phyloP scores from a whole-genome alignment of 2,113 vertebrate species.

The Cathartes aura region DNA sequence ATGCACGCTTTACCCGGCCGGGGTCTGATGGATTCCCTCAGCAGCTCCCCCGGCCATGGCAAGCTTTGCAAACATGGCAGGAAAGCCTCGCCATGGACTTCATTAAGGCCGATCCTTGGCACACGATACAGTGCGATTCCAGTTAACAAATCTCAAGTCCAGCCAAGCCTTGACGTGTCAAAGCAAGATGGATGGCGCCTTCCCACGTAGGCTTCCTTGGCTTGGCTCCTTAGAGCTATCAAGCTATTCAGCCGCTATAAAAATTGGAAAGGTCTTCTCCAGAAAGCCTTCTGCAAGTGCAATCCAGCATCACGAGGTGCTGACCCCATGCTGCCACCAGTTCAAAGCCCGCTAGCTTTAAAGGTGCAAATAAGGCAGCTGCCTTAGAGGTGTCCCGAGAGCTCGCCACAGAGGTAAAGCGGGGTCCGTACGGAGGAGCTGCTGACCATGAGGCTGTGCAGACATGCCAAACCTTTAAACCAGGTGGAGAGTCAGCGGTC shows the following conservation, averaged over 20 bases:
- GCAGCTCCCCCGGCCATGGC: not conserved
- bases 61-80: not conserved
- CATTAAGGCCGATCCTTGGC: not conserved
- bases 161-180: not conserved
- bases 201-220: not conserved
- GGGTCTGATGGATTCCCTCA: not conserved
- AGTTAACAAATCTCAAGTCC: not conserved
- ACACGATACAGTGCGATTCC: fast-evolving
- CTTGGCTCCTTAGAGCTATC: not conserved
- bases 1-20: not conserved
- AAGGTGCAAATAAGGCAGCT: not conserved
- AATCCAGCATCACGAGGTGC: not conserved
- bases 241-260: not conserved
- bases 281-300: not conserved
- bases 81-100: not conserved
- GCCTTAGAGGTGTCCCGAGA: fast-evolving
- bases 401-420: too few species aligned
- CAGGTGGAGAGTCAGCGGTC: not conserved
- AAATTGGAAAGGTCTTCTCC: not conserved
- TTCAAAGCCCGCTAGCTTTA: not conserved
- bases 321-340: too few species aligned
- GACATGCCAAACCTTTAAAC: not conserved
- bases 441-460: not conserved
- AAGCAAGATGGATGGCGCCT: not conserved
- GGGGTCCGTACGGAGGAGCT: not conserved